Evolutionary conservation across 2,888 invertebrate genomes (phyloP).

Genomic region (Tuta absoluta): DNA sequence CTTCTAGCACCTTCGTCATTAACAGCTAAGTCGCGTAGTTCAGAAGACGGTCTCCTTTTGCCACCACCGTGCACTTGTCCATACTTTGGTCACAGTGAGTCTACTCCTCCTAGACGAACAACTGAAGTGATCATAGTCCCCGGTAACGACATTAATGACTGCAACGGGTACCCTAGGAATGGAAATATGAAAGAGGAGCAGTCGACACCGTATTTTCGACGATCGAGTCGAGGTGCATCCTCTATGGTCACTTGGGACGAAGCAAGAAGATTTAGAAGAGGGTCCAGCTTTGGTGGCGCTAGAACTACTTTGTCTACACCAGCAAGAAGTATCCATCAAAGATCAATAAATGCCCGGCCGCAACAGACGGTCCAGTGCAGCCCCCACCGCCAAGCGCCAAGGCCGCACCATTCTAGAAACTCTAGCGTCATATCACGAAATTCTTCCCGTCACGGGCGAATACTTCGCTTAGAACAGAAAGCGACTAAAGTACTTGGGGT

Average conservation of each 20-base stretch:
- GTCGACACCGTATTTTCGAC: slow-evolving; percentile 74
- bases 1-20: slow-evolving; percentile 63
- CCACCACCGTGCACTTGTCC: slow-evolving; percentile 91
- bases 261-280: slow-evolving; percentile 82
- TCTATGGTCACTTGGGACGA: slow-evolving; percentile 90
- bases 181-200: slow-evolving; percentile 66
- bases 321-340: slow-evolving; percentile 60
- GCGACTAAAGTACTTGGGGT: slow-evolving; percentile 97
- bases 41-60: slow-evolving; percentile 78
- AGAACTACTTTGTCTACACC: slow-evolving; percentile 83
- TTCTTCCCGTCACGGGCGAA: slow-evolving; percentile 90
- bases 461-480: slow-evolving; percentile 94
- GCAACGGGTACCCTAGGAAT: slow-evolving; percentile 65
- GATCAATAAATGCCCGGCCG: slow-evolving; percentile 59
- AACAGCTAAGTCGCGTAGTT: slow-evolving; percentile 70
- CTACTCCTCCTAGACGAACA: slow-evolving; percentile 75
- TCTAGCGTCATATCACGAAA: slow-evolving; percentile 91
- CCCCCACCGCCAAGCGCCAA: slow-evolving; percentile 78
- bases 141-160: slow-evolving; percentile 75
- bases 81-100: slow-evolving; percentile 86
- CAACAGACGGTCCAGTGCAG: slow-evolving; percentile 60
- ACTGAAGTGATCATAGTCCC: slow-evolving; percentile 79
- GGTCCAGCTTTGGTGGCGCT: slow-evolving; percentile 87
- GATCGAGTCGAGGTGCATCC: slow-evolving; percentile 83
- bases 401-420: slow-evolving; percentile 88